Evolutionary conservation across 2,797 vertebrate genomes (phyloP).

Genomic region (Potorous gilbertii): DNA sequence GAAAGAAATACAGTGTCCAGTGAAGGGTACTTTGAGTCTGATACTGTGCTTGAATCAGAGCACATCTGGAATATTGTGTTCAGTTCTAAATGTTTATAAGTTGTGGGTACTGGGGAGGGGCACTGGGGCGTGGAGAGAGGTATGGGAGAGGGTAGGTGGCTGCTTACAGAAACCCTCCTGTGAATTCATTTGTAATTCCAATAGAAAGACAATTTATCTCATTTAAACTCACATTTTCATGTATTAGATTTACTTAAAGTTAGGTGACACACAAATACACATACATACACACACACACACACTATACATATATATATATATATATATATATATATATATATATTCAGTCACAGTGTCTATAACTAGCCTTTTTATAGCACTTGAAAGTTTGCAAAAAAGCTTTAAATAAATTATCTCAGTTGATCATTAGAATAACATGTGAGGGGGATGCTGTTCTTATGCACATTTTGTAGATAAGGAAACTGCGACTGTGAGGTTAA

Average conservation of each 20-base stretch:
- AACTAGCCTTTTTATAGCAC: not conserved
- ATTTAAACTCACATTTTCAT: slow-evolving; percentile 32
- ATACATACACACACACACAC: too few relatives aligned
- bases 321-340: too few relatives aligned
- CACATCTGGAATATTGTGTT: not conserved
- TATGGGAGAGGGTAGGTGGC: not conserved
- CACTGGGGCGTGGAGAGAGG: not conserved
- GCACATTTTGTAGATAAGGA: not conserved
- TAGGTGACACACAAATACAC: too few relatives aligned
- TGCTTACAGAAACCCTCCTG: not conserved
- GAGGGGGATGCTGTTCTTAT: not conserved
- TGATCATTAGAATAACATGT: not conserved
- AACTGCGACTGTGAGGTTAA: not conserved
- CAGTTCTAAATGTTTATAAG: not conserved
- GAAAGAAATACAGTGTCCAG: not conserved
- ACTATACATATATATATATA: too few relatives aligned
- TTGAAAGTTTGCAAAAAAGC: not conserved
- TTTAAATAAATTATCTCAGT: not conserved
- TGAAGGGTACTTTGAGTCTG: not conserved
- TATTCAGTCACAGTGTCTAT: not conserved
- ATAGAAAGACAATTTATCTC: slow-evolving; percentile 24
- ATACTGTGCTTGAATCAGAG: not conserved
- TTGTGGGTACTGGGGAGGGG: not conserved
- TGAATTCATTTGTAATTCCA: not conserved
- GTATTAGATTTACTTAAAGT: slow-evolving; percentile 33